Conservation (phyloP, 2,888 invertebrate genomes). For the Hypomecis atomaria region DNA sequence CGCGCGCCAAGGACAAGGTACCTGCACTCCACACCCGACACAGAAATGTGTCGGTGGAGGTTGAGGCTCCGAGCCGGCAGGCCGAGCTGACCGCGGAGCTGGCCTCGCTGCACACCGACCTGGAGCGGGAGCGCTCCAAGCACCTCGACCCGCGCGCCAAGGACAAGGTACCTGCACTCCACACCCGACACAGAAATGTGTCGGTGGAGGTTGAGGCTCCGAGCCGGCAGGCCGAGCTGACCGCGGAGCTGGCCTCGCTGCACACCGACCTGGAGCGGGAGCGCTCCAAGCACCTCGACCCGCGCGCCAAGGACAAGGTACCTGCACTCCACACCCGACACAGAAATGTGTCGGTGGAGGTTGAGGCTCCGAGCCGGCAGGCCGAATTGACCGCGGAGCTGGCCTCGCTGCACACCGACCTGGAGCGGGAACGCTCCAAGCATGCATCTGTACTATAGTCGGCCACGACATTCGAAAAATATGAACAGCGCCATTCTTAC, state of each 20-base stretch:
- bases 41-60: no score
- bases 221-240: conserved; percentile 90
- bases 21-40: conserved; percentile 82
- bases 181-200: no score
- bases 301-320: no score
- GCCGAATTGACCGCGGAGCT: conserved; percentile 90
- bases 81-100: conserved; percentile 90
- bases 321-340: no score
- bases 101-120: conserved; percentile 86
- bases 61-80: conserved; percentile 87
- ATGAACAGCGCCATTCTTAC: no score
- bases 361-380: no score
- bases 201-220: no score
- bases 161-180: conserved; percentile 83
- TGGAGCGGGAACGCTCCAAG: conserved; percentile 67
- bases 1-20: conserved; percentile 83
- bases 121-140: conserved; percentile 91
- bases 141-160: conserved; percentile 83
- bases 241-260: conserved; percentile 87
- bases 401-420: conserved; percentile 86
- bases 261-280: conserved; percentile 85
- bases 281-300: no score
- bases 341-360: no score
- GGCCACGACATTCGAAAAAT: no score
- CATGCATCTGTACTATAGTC: no score